Conservation (phyloP, 2,113 vertebrate species). For the Podarcis muralis region DNA sequence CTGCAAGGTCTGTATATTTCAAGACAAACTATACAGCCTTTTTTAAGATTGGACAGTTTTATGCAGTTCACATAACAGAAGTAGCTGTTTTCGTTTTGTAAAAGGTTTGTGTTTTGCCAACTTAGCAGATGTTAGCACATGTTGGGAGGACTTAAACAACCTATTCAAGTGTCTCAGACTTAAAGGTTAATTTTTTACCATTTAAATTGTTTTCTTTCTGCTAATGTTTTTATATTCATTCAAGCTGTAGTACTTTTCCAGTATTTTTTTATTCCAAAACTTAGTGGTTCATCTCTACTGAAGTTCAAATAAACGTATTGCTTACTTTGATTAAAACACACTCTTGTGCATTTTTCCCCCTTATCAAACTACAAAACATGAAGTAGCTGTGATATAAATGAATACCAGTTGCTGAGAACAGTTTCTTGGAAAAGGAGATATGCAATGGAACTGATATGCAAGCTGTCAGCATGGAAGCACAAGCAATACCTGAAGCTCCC, state of each 20-base stretch:
- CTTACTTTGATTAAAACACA: slow-evolving; percentile 78
- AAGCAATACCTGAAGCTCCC: not conserved
- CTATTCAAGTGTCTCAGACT: slow-evolving; percentile 71
- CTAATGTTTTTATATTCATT: slow-evolving; percentile 87
- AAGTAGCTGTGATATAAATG: not conserved
- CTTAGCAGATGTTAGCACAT: slow-evolving; percentile 66
- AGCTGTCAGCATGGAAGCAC: not conserved
- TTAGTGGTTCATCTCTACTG: slow-evolving; percentile 91
- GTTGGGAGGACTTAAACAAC: slow-evolving; percentile 71
- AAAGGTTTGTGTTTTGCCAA: slow-evolving; percentile 76
- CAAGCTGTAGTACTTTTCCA: slow-evolving; percentile 86
- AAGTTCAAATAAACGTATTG: slow-evolving; percentile 95
- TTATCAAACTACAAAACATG: slow-evolving; percentile 36
- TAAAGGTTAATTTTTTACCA: slow-evolving; percentile 69
- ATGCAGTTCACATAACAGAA: slow-evolving; percentile 73
- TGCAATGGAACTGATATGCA: not conserved
- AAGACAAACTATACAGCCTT: slow-evolving; percentile 69
- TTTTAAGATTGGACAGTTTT: slow-evolving; percentile 71
- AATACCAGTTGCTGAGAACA: slow-evolving; percentile 23
- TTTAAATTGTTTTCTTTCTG: slow-evolving; percentile 80
- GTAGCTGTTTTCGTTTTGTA: slow-evolving; percentile 76
- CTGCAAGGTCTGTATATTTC: slow-evolving; percentile 69
- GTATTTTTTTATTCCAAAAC: slow-evolving; percentile 96
- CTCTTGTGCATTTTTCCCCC: slow-evolving; percentile 65
- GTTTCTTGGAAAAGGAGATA: not conserved